Percentiles rank a stretch among this genome's conserved stretches.
These are phyloP conservation scores for Pyxicephalus adspersus DNA, from an alignment of 2,113 vertebrate genomes.

Conservation along the genomic window DNA sequence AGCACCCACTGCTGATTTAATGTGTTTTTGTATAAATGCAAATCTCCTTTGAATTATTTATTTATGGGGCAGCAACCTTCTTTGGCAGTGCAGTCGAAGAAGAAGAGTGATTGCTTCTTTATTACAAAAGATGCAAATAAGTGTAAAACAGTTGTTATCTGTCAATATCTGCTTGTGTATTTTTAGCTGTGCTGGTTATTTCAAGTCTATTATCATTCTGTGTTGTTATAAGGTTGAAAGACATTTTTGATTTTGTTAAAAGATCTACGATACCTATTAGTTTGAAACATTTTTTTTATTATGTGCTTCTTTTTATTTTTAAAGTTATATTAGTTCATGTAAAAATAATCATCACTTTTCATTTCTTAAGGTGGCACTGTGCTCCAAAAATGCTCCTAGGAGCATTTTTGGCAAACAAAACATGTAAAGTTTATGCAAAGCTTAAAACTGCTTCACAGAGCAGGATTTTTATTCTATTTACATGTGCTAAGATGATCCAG, in stretches of 20 bases:
- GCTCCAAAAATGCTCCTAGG: too few relatives aligned
- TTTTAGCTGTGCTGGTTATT: neutral
- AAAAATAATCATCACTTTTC: too few relatives aligned
- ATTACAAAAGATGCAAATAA: neutral
- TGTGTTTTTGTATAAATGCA: conserved; percentile 32
- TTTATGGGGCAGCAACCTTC: conserved; percentile 24
- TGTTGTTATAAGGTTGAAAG: neutral
- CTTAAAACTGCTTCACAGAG: too few relatives aligned
- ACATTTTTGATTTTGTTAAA: neutral
- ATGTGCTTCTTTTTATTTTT: too few relatives aligned
- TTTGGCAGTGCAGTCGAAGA: neutral
- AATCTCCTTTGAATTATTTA: conserved; percentile 21
- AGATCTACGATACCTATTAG: too few relatives aligned
- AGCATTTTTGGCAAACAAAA: too few relatives aligned
- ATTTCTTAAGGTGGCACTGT: too few relatives aligned
- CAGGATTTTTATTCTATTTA: too few relatives aligned
- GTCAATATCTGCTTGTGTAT: conserved; percentile 3
- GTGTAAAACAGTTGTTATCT: conserved; percentile 10
- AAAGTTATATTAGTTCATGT: too few relatives aligned
- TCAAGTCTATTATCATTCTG: neutral
- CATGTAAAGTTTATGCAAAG: too few relatives aligned
- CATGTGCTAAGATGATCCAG: too few relatives aligned
- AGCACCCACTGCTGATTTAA: neutral
- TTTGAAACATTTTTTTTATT: too few relatives aligned
- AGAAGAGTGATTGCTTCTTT: neutral